Conservation (phyloP, 2,888 invertebrate genomes). For the Luffia ferchaultella region DNA sequence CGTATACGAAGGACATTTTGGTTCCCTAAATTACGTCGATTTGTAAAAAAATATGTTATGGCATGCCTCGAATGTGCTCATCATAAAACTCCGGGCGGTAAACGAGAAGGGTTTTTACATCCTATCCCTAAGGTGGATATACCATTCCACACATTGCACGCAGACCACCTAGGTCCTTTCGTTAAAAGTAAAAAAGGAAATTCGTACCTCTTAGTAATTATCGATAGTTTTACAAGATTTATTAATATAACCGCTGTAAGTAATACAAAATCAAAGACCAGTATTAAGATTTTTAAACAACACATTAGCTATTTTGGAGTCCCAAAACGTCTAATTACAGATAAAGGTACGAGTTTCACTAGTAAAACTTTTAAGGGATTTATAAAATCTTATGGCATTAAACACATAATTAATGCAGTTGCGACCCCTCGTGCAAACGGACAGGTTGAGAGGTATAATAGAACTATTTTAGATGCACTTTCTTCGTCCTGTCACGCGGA, state of each 20-base stretch:
- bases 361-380: conserved; percentile 10
- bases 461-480: conserved; percentile 1
- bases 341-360: conserved; percentile 14
- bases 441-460: conserved; percentile 1
- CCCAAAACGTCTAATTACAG: conserved; percentile 16
- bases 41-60: conserved; percentile 16
- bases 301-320: conserved; percentile 16
- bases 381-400: conserved; percentile 3
- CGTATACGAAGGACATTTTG: conserved; percentile 16
- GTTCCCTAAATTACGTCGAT: conserved; percentile 18
- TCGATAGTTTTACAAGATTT: conserved; percentile 16
- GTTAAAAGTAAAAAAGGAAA: conserved; percentile 13
- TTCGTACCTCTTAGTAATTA: too few relatives aligned
- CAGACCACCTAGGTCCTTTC: conserved; percentile 18
- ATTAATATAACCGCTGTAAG: conserved; percentile 12
- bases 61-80: conserved; percentile 15
- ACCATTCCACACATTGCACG: conserved; percentile 20
- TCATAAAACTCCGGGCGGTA: conserved; percentile 15
- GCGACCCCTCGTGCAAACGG: conserved; percentile 2
- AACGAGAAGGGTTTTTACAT: conserved; percentile 14
- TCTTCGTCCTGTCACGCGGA: conserved; percentile 7
- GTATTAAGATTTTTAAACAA: conserved; percentile 11
- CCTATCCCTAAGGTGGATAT: conserved; percentile 14
- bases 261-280: conserved; percentile 14
- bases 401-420: conserved; percentile 10